Percentiles rank a stretch among this genome's conserved stretches.
Conservation (phyloP, 53 echinoderm and acorn worm species). For the Holothuria leucospilota region DNA sequence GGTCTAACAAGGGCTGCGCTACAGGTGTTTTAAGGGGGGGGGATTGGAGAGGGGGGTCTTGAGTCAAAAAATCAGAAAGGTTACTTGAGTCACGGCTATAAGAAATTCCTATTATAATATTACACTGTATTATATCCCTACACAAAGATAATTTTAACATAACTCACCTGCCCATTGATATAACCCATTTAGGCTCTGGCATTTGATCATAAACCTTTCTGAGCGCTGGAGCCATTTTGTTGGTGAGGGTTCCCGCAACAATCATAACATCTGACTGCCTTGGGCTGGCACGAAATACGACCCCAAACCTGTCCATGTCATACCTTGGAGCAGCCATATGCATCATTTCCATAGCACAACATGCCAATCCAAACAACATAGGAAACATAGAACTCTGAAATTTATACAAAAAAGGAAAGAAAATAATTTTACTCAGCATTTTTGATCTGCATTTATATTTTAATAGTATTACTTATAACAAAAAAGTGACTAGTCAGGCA, state of each 20-base stretch:
- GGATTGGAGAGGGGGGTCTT: no score
- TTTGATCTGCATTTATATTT: no score
- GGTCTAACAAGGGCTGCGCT: no score
- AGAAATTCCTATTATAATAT: no score
- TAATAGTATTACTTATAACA: no score
- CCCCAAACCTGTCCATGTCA: slow-evolving; percentile 96
- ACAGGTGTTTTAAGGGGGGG: no score
- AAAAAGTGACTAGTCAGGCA: no score
- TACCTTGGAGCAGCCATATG: slow-evolving; percentile 90
- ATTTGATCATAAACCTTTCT: slow-evolving; percentile 98
- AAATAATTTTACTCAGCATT: no score
- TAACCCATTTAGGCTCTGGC: slow-evolving; percentile 98
- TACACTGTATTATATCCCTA: no score
- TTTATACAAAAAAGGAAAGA: background rate
- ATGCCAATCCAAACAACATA: slow-evolving; percentile 88
- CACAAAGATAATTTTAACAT: no score
- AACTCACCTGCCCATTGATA: slow-evolving; percentile 92
- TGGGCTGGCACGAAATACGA: slow-evolving; percentile 89
- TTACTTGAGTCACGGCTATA: no score
- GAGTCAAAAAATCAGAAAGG: no score
- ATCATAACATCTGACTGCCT: slow-evolving; percentile 90
- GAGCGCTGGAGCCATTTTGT: slow-evolving; percentile 95
- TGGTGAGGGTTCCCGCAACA: slow-evolving; percentile 91
- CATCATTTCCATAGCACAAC: slow-evolving; percentile 98
- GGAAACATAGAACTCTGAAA: slow-evolving; percentile 94